A percentile compares a stretch with the other conserved stretches of the same genome.
phyloP scores from a whole-genome alignment of 2,113 vertebrate species.

The Antidorcas marsupialis region DNA sequence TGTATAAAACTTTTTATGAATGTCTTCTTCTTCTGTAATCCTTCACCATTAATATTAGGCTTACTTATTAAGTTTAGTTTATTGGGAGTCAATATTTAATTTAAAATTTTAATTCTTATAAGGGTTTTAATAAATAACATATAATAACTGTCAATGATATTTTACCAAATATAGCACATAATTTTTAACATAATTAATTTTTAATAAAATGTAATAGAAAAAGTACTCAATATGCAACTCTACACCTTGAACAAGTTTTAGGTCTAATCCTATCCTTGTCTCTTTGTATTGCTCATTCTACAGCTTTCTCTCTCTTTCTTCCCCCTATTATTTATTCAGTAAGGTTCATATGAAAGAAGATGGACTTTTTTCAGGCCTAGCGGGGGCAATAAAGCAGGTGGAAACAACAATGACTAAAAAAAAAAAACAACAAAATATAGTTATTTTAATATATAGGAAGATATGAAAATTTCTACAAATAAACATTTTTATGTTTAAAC shows the following conservation, averaged over 20 bases:
- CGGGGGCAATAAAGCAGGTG: not conserved
- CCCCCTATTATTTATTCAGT: not conserved
- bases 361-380: not conserved
- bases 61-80: conserved; percentile 62
- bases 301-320: not conserved
- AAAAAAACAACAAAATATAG: not conserved
- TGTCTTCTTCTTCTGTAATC: not conserved
- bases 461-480: not conserved
- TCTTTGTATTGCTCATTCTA: not conserved
- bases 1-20: not conserved
- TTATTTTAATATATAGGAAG: not conserved
- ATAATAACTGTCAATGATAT: conserved; percentile 25
- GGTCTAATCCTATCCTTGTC: not conserved
- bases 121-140: conserved; percentile 52
- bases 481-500: not conserved
- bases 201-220: conserved; percentile 47
- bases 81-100: conserved; percentile 60
- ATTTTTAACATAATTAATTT: conserved; percentile 56
- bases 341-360: not conserved
- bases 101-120: conserved; percentile 49
- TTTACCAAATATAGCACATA: conserved; percentile 28
- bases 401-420: not conserved
- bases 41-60: conserved; percentile 11
- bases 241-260: not conserved
- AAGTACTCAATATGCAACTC: not conserved